Conservation (phyloP, 2,797 vertebrate genomes). For the Crax fasciolata region DNA sequence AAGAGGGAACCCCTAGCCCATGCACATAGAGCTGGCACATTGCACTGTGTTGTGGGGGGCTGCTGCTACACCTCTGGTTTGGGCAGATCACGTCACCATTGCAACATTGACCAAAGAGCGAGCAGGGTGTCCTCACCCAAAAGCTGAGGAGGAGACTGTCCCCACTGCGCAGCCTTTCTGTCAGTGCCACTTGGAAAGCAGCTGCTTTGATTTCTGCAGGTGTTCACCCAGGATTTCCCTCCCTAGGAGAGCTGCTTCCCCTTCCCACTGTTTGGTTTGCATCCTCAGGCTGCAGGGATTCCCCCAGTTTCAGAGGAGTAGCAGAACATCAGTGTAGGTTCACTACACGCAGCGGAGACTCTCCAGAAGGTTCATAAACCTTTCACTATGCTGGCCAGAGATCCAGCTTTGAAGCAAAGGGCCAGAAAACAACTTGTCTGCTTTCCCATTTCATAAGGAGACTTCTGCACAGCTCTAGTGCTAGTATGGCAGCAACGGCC, state of each 20-base stretch:
- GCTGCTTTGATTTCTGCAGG: not conserved
- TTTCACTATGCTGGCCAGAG: constrained; percentile 29
- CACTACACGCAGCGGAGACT: fast-evolving
- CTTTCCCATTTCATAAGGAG: constrained; percentile 2
- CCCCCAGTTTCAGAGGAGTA: not conserved
- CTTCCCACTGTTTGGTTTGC: not conserved
- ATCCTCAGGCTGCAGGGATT: not conserved
- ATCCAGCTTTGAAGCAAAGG: not conserved
- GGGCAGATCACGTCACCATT: not conserved
- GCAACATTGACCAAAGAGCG: not conserved
- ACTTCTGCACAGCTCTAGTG: not conserved
- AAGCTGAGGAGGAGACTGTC: fast-evolving
- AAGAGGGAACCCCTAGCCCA: not conserved
- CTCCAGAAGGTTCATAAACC: constrained; percentile 43
- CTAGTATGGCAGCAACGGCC: not conserved
- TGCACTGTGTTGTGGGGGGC: fast-evolving
- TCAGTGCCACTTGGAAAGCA: not conserved
- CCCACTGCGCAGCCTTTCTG: not conserved
- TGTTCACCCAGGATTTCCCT: not conserved
- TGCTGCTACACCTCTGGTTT: not conserved
- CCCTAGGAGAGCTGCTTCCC: not conserved
- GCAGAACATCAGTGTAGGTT: not conserved
- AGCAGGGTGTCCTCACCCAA: not conserved
- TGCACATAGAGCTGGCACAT: fast-evolving
- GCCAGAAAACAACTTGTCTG: not conserved